Percentiles rank a stretch among this genome's conserved stretches.
phyloP scores from a whole-genome alignment of 2,797 vertebrate species.

The Knipowitschia caucasica region DNA sequence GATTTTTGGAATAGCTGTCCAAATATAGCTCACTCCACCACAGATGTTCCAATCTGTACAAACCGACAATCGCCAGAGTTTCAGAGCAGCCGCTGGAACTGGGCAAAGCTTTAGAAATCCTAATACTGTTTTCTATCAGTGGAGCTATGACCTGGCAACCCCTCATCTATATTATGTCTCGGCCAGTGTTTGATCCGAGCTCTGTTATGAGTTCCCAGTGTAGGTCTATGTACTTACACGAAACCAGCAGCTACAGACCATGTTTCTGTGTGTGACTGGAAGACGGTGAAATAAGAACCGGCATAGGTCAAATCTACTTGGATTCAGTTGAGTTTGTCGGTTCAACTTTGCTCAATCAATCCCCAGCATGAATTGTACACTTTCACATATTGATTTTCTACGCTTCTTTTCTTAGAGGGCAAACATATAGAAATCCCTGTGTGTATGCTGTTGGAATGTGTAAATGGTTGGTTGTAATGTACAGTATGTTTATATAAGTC shows the following conservation, averaged over 20 bases:
- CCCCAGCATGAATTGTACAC: neutral
- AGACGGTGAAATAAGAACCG: neutral
- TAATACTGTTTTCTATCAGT: neutral
- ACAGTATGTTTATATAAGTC: neutral
- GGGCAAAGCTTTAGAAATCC: neutral
- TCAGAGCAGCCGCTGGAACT: neutral
- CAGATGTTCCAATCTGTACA: neutral
- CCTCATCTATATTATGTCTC: neutral
- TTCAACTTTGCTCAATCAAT: neutral
- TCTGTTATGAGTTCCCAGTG: neutral
- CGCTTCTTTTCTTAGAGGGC: neutral
- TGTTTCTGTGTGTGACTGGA: neutral
- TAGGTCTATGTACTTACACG: neutral
- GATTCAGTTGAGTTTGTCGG: neutral
- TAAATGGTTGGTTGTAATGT: neutral
- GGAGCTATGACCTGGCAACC: neutral
- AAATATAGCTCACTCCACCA: neutral
- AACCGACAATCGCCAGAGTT: neutral
- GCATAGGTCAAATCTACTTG: neutral
- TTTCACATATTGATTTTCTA: neutral
- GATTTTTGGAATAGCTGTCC: neutral
- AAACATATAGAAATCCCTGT: neutral
- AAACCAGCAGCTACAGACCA: neutral
- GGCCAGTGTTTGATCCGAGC: neutral
- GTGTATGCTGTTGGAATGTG: neutral